Conservation (phyloP, 2,888 invertebrate species). For the Polyommatus icarus region DNA sequence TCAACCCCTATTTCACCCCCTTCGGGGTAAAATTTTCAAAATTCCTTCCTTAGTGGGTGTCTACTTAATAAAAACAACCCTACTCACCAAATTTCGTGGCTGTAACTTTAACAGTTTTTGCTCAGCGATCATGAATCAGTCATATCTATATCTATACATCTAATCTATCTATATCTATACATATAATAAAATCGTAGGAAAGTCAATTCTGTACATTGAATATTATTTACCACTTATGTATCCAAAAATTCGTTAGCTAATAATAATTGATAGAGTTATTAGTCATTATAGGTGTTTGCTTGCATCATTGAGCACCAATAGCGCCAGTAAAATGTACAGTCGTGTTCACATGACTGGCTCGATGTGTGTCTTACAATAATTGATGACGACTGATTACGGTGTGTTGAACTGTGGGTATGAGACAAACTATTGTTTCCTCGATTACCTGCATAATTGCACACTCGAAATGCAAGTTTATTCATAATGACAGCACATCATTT, state of each 20-base stretch:
- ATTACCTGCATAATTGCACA: constrained; percentile 9
- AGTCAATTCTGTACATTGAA: too few relatives aligned
- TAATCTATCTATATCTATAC: too few relatives aligned
- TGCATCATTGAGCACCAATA: constrained; percentile 18
- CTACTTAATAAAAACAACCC: too few relatives aligned
- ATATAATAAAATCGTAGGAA: too few relatives aligned
- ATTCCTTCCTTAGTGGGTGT: too few relatives aligned
- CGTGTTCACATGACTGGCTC: neutral
- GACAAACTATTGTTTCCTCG: constrained; percentile 10
- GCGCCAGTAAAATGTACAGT: neutral
- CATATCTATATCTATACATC: too few relatives aligned
- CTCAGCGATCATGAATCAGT: too few relatives aligned
- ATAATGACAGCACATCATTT: constrained; percentile 13
- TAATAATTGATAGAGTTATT: constrained; percentile 17
- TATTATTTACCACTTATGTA: neutral
- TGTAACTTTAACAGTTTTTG: too few relatives aligned
- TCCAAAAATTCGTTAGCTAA: neutral
- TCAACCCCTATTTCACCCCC: too few relatives aligned
- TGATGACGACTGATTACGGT: constrained; percentile 21
- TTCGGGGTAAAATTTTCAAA: too few relatives aligned
- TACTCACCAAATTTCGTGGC: too few relatives aligned
- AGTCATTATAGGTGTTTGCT: neutral
- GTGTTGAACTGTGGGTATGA: constrained; percentile 13
- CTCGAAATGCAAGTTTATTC: constrained; percentile 5
- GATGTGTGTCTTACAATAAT: neutral